Percentiles rank a stretch among this genome's conserved stretches.
Conservation (phyloP, 2,888 invertebrate genomes). For the Dromius quadrimaculatus region DNA sequence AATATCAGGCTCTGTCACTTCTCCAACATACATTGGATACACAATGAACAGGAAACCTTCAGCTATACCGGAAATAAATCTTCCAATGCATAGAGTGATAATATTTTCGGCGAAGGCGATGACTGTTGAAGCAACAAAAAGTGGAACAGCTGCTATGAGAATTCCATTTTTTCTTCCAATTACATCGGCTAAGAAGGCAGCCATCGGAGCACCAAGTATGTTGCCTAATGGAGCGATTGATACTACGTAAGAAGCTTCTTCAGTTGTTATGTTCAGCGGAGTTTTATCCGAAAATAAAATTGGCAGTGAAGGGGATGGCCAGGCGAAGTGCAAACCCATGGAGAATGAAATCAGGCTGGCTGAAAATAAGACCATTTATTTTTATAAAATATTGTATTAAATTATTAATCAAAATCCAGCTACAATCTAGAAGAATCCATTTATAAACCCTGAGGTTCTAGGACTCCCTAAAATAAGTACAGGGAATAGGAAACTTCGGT, state of each 20-base stretch:
- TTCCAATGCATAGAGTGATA: constrained; percentile 50
- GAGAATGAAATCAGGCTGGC: constrained; percentile 31
- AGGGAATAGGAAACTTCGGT: too few species aligned
- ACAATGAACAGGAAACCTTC: constrained; percentile 56
- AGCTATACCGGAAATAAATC: constrained; percentile 55
- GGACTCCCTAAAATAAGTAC: too few species aligned
- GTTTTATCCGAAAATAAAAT: constrained; percentile 31
- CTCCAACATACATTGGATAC: constrained; percentile 57
- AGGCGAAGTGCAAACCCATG: constrained; percentile 36
- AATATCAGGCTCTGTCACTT: constrained; percentile 57
- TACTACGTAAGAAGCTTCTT: constrained; percentile 42
- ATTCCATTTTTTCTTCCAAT: constrained; percentile 41
- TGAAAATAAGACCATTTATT: constrained; percentile 36
- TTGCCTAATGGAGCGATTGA: constrained; percentile 37
- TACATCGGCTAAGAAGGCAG: constrained; percentile 33
- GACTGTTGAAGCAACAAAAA: constrained; percentile 53
- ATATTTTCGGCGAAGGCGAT: constrained; percentile 38
- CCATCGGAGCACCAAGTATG: constrained; percentile 41
- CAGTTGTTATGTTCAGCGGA: constrained; percentile 32
- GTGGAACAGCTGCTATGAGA: constrained; percentile 48
- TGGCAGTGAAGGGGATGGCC: constrained; percentile 46
- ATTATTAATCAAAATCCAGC: too few species aligned
- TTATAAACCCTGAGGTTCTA: too few species aligned
- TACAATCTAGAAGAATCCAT: too few species aligned
- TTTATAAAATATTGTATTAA: too few species aligned